Base-by-base conservation (phyloP, 2,888 invertebrate genomes). In the Drosophila anceps region DNA sequence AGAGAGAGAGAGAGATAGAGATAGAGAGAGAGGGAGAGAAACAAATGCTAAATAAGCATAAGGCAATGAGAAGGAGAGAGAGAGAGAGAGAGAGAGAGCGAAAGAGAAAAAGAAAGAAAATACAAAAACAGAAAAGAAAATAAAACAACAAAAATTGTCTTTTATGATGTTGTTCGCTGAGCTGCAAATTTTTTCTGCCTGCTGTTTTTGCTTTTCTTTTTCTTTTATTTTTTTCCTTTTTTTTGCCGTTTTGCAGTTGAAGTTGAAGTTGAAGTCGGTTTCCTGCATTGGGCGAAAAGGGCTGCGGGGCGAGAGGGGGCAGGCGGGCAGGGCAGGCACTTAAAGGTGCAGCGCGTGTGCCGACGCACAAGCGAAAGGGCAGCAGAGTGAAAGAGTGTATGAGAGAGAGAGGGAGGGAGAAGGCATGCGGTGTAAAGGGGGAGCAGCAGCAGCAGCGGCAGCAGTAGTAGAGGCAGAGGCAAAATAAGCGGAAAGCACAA, bases 401-500 rank as follows among this genome's bases (percentile, higher is more conserved):
- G 57, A 8, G 6, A 10, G 33, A 8, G 44, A 9, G 8, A 8
- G 15, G 0, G n/a, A 4, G 27, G 15, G 44, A 15, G 24, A 13
- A 35, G 5, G 31, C 24, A 4, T 24, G 24, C 4, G 24, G 24
- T 24, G 24, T 4, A 24, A 24, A 24, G 24, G 24, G 24, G 24
- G 24, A 24, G 4, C 24, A 24, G 24, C 37, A n/a, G n/a, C n/a
- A 9, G 27, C 27, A 27, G 44, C 7, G 10, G 27, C 7, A 31
- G 9, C 15, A 13, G 29, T 13, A 29, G 50, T 27, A 15, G 24
- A 27, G n/a, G 15, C 20, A 15, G 57, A 12, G 50, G 62, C 18
- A 86, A 84, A 88, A 88, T 76, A 81, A 84, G 89, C 84, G 84
- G 84, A 84, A 84, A 84, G 90, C 88, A 87, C 88, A 89, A 84